Evolutionary conservation across 2,797 vertebrate genomes (phyloP).

Genomic region (Eulemur rubriventer): DNA sequence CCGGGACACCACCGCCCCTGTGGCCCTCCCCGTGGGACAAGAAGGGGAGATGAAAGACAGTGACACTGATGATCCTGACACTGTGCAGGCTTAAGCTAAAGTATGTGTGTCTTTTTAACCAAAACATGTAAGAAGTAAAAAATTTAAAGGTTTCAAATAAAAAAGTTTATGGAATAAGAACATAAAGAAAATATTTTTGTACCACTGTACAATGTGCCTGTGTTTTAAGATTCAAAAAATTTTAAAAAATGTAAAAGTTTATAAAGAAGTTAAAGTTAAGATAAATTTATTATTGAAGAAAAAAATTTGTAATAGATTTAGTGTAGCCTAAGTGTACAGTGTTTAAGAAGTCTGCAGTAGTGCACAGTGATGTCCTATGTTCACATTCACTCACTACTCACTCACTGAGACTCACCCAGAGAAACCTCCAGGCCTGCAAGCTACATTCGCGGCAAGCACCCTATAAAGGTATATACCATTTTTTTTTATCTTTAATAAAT

Average conservation of each 20-base stretch:
- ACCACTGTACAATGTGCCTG: not conserved
- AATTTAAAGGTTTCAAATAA: not conserved
- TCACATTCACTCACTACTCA: too few relatives aligned
- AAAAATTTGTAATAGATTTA: not conserved
- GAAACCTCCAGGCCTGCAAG: not conserved
- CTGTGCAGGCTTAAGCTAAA: not conserved
- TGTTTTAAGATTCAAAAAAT: not conserved
- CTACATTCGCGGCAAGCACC: too few relatives aligned
- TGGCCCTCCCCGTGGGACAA: not conserved
- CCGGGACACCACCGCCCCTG: rapidly evolving
- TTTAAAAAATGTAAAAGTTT: not conserved
- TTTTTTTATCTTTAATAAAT: not conserved
- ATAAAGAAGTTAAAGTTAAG: not conserved
- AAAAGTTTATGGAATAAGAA: not conserved
- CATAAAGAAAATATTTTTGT: not conserved
- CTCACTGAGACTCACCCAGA: not conserved
- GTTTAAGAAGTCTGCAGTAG: not conserved
- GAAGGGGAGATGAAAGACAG: not conserved
- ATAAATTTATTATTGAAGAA: not conserved
- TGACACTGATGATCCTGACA: not conserved
- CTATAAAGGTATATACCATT: too few relatives aligned
- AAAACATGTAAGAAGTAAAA: not conserved
- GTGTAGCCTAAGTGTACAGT: not conserved
- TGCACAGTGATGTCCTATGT: not conserved
- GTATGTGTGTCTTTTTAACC: not conserved